Conservation (phyloP, 2,797 vertebrate species). For the Carapus acus region DNA sequence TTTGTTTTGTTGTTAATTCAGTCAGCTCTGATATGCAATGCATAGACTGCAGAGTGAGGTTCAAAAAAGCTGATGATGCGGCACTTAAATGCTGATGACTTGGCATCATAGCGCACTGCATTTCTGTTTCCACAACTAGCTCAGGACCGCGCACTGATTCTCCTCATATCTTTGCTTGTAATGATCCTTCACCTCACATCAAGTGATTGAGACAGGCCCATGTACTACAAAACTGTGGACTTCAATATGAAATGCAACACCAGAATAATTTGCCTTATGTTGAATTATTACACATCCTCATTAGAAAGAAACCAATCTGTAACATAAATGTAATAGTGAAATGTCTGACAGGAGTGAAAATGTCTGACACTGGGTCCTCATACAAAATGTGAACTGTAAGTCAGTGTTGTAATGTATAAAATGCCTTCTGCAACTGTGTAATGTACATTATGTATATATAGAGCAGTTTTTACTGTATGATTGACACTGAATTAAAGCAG, state of each 20-base stretch:
- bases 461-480: slow-evolving; percentile 52
- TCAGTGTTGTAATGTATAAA: slow-evolving; percentile 38
- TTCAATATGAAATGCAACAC: background rate
- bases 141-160: slow-evolving; percentile 3
- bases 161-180: background rate
- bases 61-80: slow-evolving; percentile 9
- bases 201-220: background rate
- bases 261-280: background rate
- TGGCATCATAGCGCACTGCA: too few species aligned
- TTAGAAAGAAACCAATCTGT: slow-evolving; percentile 9
- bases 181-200: slow-evolving; percentile 8
- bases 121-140: slow-evolving; percentile 20
- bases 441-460: slow-evolving; percentile 67
- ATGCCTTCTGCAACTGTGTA: slow-evolving; percentile 28
- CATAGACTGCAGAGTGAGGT: slow-evolving; percentile 34
- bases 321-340: slow-evolving; percentile 2
- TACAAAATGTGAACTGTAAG: slow-evolving; percentile 31
- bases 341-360: background rate
- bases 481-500: slow-evolving; percentile 61
- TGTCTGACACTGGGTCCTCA: slow-evolving; percentile 38
- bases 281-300: background rate
- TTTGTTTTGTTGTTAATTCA: slow-evolving; percentile 20
- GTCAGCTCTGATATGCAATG: slow-evolving; percentile 17
- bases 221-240: background rate
- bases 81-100: too few species aligned